A percentile compares a stretch with the other conserved stretches of the same genome.
Evolutionary conservation across 2,888 invertebrate species (phyloP).

Genomic region (Tineola bisselliella): DNA sequence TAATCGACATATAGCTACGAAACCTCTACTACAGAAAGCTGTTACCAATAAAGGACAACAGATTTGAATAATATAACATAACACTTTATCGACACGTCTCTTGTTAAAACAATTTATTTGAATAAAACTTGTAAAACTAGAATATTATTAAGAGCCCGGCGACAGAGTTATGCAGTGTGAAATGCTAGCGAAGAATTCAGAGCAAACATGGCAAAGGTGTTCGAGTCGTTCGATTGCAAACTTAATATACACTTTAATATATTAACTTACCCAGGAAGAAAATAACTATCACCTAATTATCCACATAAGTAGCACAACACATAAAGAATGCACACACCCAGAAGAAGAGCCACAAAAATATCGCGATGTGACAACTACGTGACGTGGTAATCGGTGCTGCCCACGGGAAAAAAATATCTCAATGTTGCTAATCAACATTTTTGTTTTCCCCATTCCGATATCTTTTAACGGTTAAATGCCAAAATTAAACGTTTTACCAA

Average conservation of each 20-base stretch:
- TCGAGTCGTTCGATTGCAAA: constrained; percentile 13
- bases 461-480: no score
- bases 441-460: neutral
- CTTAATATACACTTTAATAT: constrained; percentile 13
- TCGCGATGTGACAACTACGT: constrained; percentile 59
- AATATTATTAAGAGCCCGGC: constrained; percentile 38
- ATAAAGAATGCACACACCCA: constrained; percentile 67
- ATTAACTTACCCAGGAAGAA: constrained; percentile 54
- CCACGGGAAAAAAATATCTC: constrained; percentile 15
- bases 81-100: neutral
- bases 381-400: constrained; percentile 58
- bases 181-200: constrained; percentile 23
- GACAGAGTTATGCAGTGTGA: constrained; percentile 27
- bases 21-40: neutral
- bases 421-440: neutral
- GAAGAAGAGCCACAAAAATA: constrained; percentile 62
- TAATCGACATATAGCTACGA: neutral
- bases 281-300: constrained; percentile 65
- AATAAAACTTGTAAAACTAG: constrained; percentile 4
- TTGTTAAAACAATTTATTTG: neutral
- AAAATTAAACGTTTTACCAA: no score
- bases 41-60: neutral
- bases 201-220: constrained; percentile 20
- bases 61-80: neutral
- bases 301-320: constrained; percentile 69